Conservation (phyloP, 1,140 invertebrate genomes). For the Diachasmimorpha longicaudata region DNA sequence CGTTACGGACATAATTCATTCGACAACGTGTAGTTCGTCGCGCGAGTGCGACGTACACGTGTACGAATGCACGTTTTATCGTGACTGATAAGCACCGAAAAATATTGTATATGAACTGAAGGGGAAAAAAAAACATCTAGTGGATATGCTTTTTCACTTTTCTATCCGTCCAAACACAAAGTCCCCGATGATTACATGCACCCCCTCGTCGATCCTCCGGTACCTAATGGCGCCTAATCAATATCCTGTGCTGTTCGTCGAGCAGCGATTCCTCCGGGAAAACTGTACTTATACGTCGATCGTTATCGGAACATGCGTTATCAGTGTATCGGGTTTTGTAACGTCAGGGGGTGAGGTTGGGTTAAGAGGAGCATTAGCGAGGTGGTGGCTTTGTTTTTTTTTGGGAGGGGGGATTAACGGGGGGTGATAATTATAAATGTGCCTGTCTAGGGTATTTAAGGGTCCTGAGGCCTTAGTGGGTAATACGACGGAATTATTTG, state of each 20-base stretch:
- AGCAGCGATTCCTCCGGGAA: neutral
- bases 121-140: neutral
- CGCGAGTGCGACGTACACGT: conserved; percentile 34
- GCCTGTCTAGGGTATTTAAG: neutral
- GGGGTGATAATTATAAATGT: neutral
- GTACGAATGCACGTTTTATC: conserved; percentile 43
- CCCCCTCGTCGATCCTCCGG: neutral
- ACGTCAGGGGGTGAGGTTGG: neutral
- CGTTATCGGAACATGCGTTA: neutral
- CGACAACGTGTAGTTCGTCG: conserved; percentile 24
- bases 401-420: neutral
- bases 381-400: neutral
- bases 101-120: neutral
- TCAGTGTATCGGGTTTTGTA: neutral
- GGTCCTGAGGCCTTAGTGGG: neutral
- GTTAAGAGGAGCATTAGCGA: neutral
- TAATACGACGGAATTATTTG: neutral
- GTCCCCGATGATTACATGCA: neutral
- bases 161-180: neutral
- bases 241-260: conserved; percentile 4
- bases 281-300: neutral
- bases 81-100: conserved; percentile 26
- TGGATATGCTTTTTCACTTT: neutral
- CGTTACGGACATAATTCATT: conserved; percentile 49
- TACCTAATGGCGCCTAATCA: conserved; percentile 10